phyloP scores from a whole-genome alignment of 1,140 invertebrate species.

The Camponotus pennsylvanicus region DNA sequence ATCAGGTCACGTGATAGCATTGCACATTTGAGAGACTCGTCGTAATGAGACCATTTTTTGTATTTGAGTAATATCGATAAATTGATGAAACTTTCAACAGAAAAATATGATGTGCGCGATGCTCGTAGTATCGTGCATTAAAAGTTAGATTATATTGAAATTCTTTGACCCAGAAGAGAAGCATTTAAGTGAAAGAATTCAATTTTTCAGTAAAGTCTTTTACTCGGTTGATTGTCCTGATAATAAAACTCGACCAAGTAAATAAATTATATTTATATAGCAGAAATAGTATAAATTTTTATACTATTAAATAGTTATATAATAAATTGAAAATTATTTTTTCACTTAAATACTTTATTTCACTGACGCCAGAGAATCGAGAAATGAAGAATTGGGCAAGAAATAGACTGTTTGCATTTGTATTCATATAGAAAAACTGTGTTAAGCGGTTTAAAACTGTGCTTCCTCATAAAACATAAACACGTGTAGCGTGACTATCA shows the following conservation, averaged over 20 bases:
- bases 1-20: constrained; percentile 83
- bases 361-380: neutral
- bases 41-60: constrained; percentile 38
- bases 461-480: constrained; percentile 1
- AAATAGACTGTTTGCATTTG: neutral
- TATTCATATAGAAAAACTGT: constrained; percentile 9
- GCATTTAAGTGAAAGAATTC: neutral
- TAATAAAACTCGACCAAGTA: neutral
- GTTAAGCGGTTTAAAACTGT: neutral
- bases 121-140: neutral
- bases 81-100: neutral
- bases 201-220: constrained; percentile 8
- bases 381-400: neutral
- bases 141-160: neutral
- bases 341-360: neutral
- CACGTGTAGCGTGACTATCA: neutral
- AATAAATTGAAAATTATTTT: neutral
- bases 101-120: constrained; percentile 21
- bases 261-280: neutral
- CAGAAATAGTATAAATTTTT: no score
- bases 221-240: neutral
- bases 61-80: constrained; percentile 39
- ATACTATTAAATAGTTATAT: neutral
- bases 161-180: neutral
- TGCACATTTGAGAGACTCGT: constrained; percentile 69